Evolutionary conservation across 2,113 vertebrate species (phyloP).

Genomic region (Holacanthus passer): DNA sequence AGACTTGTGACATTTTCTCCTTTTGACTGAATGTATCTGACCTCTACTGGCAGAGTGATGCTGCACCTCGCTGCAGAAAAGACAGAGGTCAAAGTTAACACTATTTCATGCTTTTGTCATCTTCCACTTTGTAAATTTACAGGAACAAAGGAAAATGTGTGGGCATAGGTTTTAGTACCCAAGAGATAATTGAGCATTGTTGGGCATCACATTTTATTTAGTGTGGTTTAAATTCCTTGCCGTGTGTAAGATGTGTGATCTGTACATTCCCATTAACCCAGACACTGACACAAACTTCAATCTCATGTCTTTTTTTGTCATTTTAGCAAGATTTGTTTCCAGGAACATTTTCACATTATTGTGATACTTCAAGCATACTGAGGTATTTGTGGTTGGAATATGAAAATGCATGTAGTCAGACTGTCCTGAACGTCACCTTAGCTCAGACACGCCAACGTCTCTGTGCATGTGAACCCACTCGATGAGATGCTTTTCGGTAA

Average conservation of each 20-base stretch:
- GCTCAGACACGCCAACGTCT: slow-evolving; percentile 23
- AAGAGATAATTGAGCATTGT: neutral
- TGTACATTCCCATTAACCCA: slow-evolving; percentile 27
- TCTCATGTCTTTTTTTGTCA: neutral
- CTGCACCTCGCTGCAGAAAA: neutral
- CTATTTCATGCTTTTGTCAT: neutral
- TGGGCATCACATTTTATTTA: neutral
- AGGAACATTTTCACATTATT: neutral
- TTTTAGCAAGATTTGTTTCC: neutral
- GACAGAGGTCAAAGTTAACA: slow-evolving; percentile 6
- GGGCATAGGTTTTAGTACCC: neutral
- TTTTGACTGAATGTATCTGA: slow-evolving; percentile 44
- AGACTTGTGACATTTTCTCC: neutral
- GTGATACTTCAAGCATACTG: neutral
- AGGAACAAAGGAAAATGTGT: slow-evolving; percentile 1
- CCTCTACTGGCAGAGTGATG: neutral
- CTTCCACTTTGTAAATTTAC: slow-evolving; percentile 1
- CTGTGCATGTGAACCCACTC: slow-evolving; percentile 27
- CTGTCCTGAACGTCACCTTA: slow-evolving; percentile 25
- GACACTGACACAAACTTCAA: neutral
- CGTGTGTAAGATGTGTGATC: neutral
- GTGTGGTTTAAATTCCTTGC: neutral
- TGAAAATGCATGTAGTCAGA: slow-evolving; percentile 14
- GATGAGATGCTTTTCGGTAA: slow-evolving; percentile 51
- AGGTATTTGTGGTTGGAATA: slow-evolving; percentile 13